Conservation (phyloP, 2,113 vertebrate genomes). For the Ceratotherium simum region DNA sequence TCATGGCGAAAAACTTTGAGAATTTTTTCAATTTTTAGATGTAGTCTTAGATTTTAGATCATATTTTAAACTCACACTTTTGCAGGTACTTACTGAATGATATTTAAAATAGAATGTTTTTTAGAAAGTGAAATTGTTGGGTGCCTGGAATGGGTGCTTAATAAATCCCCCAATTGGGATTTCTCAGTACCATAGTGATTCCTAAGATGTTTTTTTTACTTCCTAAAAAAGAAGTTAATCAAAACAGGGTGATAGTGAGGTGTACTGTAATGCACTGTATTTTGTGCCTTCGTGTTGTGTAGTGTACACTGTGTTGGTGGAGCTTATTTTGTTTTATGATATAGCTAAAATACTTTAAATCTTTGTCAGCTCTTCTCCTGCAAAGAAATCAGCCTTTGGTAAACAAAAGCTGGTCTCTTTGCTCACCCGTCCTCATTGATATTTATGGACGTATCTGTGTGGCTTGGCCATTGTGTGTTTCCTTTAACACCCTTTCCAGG, state of each 20-base stretch:
- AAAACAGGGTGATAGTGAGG: neutral
- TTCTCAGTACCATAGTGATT: neutral
- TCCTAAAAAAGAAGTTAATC: neutral
- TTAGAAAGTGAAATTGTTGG: neutral
- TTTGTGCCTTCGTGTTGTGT: conserved; percentile 76
- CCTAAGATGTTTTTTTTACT: neutral
- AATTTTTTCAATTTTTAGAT: neutral
- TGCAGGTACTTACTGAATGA: neutral
- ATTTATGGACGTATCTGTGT: conserved; percentile 64
- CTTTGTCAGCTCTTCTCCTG: conserved; percentile 54
- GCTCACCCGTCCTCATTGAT: conserved; percentile 43
- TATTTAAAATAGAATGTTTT: neutral
- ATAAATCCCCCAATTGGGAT: neutral
- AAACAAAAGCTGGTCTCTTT: conserved; percentile 72
- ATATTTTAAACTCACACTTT: neutral
- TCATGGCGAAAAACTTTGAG: neutral
- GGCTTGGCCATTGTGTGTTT: conserved; percentile 77
- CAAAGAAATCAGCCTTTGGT: conserved; percentile 71
- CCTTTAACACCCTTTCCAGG: conserved; percentile 52
- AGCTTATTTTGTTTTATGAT: conserved; percentile 41
- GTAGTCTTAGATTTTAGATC: neutral
- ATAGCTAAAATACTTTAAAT: neutral
- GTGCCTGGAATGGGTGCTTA: neutral
- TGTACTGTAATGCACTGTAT: conserved; percentile 46
- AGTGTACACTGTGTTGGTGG: conserved; percentile 48